Evolutionary conservation across 2,888 invertebrate species (phyloP).

Genomic region (Deroplatys truncata): DNA sequence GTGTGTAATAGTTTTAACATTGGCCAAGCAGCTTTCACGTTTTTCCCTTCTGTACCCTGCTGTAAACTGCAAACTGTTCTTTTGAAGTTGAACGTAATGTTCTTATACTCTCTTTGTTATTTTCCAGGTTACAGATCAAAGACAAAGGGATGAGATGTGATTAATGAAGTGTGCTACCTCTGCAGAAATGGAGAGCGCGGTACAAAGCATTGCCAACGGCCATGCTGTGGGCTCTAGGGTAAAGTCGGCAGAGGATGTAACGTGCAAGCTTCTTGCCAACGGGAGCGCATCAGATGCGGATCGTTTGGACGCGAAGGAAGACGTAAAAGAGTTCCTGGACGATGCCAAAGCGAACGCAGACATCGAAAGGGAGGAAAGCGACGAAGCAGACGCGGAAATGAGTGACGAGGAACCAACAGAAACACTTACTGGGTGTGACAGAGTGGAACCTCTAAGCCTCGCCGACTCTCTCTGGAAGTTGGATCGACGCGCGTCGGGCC

Average conservation of each 20-base stretch:
- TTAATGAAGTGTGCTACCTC: background rate
- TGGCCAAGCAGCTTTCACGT: too few species aligned
- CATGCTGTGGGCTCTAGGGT: background rate
- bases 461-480: slow-evolving; percentile 40
- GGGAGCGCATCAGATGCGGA: background rate
- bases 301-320: background rate
- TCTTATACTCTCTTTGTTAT: background rate
- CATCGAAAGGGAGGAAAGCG: background rate
- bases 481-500: slow-evolving; percentile 42
- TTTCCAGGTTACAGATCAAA: background rate
- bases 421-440: background rate
- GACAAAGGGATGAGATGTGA: background rate
- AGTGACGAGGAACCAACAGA: background rate
- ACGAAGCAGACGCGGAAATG: background rate
- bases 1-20: too few species aligned
- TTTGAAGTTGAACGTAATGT: background rate
- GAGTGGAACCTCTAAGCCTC: background rate
- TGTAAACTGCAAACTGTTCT: background rate
- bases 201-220: background rate
- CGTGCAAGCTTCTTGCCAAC: background rate
- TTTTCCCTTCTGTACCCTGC: too few species aligned
- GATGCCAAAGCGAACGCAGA: background rate
- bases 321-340: background rate
- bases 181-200: background rate
- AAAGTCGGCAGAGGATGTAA: background rate